Conservation (phyloP, 2,113 vertebrate species). For the Grantiella picta region DNA sequence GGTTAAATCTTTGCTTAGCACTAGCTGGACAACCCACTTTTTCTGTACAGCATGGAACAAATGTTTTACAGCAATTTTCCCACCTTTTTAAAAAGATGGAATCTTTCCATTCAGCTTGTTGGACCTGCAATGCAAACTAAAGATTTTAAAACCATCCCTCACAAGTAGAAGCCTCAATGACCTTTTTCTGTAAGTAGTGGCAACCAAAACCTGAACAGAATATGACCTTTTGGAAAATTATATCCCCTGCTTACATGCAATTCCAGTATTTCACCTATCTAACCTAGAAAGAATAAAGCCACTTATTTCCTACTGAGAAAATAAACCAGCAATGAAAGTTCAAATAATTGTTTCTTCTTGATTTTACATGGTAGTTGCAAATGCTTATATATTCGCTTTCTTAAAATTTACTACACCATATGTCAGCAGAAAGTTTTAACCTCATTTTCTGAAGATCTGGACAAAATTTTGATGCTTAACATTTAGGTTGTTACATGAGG, state of each 20-base stretch:
- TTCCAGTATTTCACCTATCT: neutral
- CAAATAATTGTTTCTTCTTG: neutral
- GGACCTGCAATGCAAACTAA: neutral
- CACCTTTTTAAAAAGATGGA: neutral
- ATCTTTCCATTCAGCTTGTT: neutral
- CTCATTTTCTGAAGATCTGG: neutral
- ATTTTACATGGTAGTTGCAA: neutral
- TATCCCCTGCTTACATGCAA: neutral
- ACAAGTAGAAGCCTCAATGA: neutral
- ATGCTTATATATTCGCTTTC: neutral
- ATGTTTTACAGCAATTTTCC: neutral
- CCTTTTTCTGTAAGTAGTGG: neutral
- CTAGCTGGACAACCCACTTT: neutral
- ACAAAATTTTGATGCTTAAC: conserved; percentile 23
- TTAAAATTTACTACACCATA: neutral
- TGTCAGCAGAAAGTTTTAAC: neutral
- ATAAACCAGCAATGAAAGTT: neutral
- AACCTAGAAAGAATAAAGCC: neutral
- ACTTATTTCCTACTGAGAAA: neutral
- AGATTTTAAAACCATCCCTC: neutral
- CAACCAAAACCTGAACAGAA: neutral
- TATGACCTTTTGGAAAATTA: neutral
- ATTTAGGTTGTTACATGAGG: conserved; percentile 38
- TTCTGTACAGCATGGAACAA: neutral
- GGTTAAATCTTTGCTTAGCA: neutral